phyloP scores from a whole-genome alignment of 2,113 vertebrate species.

The Climacteris rufus region DNA sequence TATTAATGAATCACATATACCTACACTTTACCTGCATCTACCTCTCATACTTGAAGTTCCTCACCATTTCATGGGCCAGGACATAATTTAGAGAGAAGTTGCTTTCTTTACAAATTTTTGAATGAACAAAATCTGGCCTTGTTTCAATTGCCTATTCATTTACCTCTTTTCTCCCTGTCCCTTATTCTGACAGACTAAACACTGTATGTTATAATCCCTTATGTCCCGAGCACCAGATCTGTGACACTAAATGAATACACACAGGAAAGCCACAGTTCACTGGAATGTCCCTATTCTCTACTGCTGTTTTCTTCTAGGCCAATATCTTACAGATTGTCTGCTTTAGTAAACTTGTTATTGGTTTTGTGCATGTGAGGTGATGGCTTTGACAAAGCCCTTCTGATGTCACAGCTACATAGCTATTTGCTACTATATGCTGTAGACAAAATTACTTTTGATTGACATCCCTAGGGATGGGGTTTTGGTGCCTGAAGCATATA shows the following conservation, averaged over 20 bases:
- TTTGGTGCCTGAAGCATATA: not conserved
- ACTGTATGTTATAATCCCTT: not conserved
- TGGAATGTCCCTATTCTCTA: not conserved
- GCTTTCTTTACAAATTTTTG: not conserved
- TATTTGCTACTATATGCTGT: not conserved
- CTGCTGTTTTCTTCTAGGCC: not conserved
- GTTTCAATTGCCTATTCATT: not conserved
- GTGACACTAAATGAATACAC: not conserved
- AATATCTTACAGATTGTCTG: not conserved
- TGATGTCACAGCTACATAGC: not conserved
- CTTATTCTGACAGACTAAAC: not conserved
- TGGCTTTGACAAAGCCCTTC: not conserved
- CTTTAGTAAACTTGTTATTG: not conserved
- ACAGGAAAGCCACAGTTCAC: not conserved
- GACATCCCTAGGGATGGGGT: not conserved
- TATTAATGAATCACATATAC: not conserved
- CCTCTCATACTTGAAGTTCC: not conserved
- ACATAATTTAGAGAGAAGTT: not conserved
- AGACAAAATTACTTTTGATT: not conserved
- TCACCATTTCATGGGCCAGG: not conserved
- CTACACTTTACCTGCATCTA: not conserved
- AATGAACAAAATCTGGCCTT: not conserved
- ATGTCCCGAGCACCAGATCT: not conserved
- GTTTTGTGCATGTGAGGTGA: not conserved
- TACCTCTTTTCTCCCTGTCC: not conserved